Evolutionary conservation across 2,113 vertebrate genomes (phyloP).

Genomic region (Pseudorasbora parva): DNA sequence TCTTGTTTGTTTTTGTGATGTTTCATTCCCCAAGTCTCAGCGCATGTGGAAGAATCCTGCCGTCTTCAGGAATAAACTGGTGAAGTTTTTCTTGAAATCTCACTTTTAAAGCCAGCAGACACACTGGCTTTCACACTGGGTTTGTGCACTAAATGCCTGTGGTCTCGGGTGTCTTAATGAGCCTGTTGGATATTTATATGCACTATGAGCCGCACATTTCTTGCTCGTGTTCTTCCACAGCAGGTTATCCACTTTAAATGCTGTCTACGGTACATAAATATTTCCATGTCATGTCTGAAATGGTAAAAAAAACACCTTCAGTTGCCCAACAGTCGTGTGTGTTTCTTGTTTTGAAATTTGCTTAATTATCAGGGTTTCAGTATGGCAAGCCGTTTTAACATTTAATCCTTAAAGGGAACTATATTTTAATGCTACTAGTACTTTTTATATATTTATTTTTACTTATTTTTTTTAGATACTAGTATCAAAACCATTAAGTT

Average conservation of each 20-base stretch:
- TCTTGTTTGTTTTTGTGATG: not conserved
- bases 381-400: too few species aligned
- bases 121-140: not conserved
- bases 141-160: not conserved
- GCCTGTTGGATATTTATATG: conserved; percentile 40
- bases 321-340: not conserved
- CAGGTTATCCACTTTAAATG: not conserved
- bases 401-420: too few species aligned
- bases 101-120: too few species aligned
- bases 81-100: not conserved
- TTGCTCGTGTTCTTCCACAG: conserved; percentile 21
- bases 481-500: too few species aligned
- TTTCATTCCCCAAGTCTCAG: not conserved
- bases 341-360: not conserved
- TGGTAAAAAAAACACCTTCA: not conserved
- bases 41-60: conserved; percentile 1
- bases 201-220: not conserved
- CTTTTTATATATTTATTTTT: too few species aligned
- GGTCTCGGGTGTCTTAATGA: conserved; percentile 17
- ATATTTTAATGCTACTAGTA: too few species aligned
- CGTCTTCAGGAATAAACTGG: not conserved
- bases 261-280: not conserved
- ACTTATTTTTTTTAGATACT: too few species aligned
- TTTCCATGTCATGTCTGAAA: too few species aligned
- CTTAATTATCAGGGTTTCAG: not conserved